Conservation (phyloP, 2,888 invertebrate species). For the Limenitis camilla region DNA sequence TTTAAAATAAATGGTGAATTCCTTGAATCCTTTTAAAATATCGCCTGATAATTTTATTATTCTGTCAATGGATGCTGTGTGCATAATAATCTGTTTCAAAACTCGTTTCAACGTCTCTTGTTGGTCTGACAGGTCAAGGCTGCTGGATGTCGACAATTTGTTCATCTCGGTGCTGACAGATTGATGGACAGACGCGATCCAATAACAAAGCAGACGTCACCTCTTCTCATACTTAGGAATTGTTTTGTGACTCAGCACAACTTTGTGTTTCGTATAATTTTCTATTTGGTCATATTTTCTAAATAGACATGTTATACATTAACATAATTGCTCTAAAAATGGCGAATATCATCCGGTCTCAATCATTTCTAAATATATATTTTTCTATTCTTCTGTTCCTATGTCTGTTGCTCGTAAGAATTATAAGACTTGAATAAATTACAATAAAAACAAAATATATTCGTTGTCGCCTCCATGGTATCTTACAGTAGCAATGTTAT, state of each 20-base stretch:
- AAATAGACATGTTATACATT: too few species aligned
- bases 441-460: too few species aligned
- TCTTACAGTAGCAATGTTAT: too few species aligned
- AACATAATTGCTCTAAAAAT: too few species aligned
- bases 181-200: constrained; percentile 26
- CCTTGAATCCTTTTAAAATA: neutral
- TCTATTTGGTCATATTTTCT: neutral
- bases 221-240: constrained; percentile 9
- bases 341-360: too few species aligned
- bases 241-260: constrained; percentile 7
- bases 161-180: constrained; percentile 27
- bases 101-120: constrained; percentile 22
- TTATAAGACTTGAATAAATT: too few species aligned
- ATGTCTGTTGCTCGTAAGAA: too few species aligned
- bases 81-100: constrained; percentile 17
- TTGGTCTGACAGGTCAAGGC: constrained; percentile 34
- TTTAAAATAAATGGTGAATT: neutral
- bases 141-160: constrained; percentile 32
- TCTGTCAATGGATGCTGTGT: constrained; percentile 9
- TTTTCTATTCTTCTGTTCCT: too few species aligned
- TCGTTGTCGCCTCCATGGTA: too few species aligned
- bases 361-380: too few species aligned
- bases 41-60: constrained; percentile 19
- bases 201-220: constrained; percentile 21
- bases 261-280: neutral